Base-by-base conservation (phyloP, 2,797 vertebrate genomes). In the Sebastes itinus region DNA sequence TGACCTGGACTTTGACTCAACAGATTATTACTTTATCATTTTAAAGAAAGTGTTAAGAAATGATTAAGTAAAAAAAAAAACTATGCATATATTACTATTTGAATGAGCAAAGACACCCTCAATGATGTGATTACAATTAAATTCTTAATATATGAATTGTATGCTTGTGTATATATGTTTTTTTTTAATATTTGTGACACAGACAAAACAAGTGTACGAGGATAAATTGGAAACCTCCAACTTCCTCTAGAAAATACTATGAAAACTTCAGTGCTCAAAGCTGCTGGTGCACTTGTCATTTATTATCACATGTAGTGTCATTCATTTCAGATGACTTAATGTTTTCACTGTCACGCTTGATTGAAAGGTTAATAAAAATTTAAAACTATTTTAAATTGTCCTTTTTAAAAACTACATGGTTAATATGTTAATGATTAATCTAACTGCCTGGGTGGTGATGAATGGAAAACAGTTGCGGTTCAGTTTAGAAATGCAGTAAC, bases 111-210 rank as follows among this genome's bases (percentile, higher is more conserved):
- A 59, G 22, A 32, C 4, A 54, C 33, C 4, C 4, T 59, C 2
- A 1, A 78, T 68, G 28, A 55, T 66, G 54, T 56, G 66, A 77
- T 66, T 72, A 77, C 4, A 75, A 32, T 27, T 55, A 60, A n/a
- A 73, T 76, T 42, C 22, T 84, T 81, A 80, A 80, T 80, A 78
- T 76, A 74, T 77, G 1, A 56, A 52, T 54, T 67, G 25, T 49
- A 8, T 67, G 12, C 7, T 42, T 72, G 5, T 60, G 27, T 65
- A 4, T 68, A 1, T 10, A 1, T 49, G 1, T 27, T 25, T 27
- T 55, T 56, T n/a, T 11, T 5, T 0, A 4, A n/a, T 69, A 46
- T 59, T 66, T 72, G 30, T 78, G 28, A 32, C n/a, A 32, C n/a
- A 18, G 12, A 42, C 1, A 33, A 67, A 66, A 28, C 13, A 67